These are phyloP conservation scores for Mesoligia furuncula DNA, from an alignment of 2,888 invertebrate genomes.

Conservation along the genomic window DNA sequence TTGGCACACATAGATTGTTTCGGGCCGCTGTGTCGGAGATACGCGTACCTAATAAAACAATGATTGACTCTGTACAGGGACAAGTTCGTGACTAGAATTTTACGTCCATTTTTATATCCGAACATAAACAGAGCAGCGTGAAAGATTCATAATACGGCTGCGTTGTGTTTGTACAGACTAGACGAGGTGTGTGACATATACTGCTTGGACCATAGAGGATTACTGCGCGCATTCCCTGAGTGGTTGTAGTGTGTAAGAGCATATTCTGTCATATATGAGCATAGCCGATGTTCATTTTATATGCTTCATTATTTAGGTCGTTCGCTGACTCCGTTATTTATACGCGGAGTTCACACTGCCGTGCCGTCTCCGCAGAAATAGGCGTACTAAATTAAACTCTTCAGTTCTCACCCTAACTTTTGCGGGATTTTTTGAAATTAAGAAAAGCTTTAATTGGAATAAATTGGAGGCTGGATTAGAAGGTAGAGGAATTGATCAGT, in stretches of 20 bases:
- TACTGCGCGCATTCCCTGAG: constrained; percentile 13
- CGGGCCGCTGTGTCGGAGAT: constrained; percentile 62
- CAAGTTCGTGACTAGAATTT: constrained; percentile 84
- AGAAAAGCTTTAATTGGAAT: too few relatives aligned
- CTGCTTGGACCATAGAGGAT: constrained; percentile 46
- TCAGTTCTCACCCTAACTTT: constrained; percentile 11
- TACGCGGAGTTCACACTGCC: constrained; percentile 55
- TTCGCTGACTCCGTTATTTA: constrained; percentile 73
- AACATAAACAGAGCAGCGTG: constrained; percentile 83
- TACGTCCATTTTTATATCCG: constrained; percentile 84
- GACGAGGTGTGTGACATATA: constrained; percentile 48
- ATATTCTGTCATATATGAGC: constrained; percentile 62
- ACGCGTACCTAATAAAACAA: constrained; percentile 85
- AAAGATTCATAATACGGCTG: constrained; percentile 82
- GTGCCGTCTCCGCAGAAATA: constrained; percentile 43
- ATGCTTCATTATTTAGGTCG: constrained; percentile 79
- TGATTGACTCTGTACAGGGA: constrained; percentile 84
- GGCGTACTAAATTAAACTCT: constrained; percentile 39
- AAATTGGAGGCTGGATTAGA: not conserved
- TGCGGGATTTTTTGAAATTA: not conserved
- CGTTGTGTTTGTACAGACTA: constrained; percentile 69
- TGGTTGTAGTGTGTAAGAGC: constrained; percentile 60
- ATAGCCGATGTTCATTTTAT: constrained; percentile 74
- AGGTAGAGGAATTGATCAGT: too few relatives aligned
- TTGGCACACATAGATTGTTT: constrained; percentile 67